Evolutionary conservation across 2,888 invertebrate genomes (phyloP), one percentile per base, ranked within the genome.

Genomic region (Ecdyonurus torrentis): DNA sequence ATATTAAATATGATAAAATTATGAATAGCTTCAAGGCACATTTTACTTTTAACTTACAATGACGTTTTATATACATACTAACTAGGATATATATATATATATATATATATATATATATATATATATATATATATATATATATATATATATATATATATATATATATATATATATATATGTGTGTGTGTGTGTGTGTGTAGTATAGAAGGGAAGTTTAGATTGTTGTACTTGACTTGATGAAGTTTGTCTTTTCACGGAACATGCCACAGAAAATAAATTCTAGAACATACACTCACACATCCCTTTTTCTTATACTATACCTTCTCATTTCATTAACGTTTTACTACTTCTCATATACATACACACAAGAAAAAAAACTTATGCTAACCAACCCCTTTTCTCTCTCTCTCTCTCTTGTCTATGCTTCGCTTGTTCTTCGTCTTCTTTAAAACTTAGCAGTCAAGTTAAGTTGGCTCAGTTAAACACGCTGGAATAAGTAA

Each of bases 161-260:
- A n/a, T n/a, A n/a, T n/a, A n/a, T n/a, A n/a, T n/a, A n/a, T n/a
- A n/a, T n/a, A n/a, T n/a, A n/a, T n/a, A n/a, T n/a, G n/a, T n/a
- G n/a, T n/a, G n/a, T n/a, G n/a, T n/a, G n/a, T n/a, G n/a, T n/a
- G n/a, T n/a, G n/a, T n/a, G n/a, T n/a, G 37, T 10, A 37, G 37
- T 37, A 37, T 5, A 5, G 5, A 37, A 37, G 37, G 37, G 37
- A 37, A 15, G 15, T 10, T 5, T 22, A 55, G 55, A 55, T 20
- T 55, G 55, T 55, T 55, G 55, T 55, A 55, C 55, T 55, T 55
- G n/a, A n/a, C 55, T 55, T 55, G 55, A 55, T 55, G 22, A 55
- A 55, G 55, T 55, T 55, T 55, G 55, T 55, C 55, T 55, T 55
- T 55, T 22, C 10, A 37, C 5, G 7, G 15, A 10, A 37, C 37